These are phyloP conservation scores for Drosophila sordidapex DNA, from an alignment of 2,888 invertebrate species.

Conservation along the genomic window DNA sequence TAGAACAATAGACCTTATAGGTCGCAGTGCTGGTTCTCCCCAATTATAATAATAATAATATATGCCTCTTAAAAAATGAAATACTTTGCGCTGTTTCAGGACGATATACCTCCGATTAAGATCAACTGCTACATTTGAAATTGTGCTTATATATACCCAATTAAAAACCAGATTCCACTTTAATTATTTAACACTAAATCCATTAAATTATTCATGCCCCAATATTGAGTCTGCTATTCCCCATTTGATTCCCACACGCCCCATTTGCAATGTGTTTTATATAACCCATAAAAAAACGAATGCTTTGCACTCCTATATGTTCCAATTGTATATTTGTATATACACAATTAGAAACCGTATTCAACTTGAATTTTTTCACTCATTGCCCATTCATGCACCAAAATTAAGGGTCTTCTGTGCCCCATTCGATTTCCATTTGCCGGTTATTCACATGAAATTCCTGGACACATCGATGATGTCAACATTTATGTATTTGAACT, in stretches of 20 bases:
- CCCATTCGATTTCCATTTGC: conserved; percentile 41
- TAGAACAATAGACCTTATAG: too few relatives aligned
- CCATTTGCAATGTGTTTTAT: conserved; percentile 25
- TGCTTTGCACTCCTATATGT: neutral
- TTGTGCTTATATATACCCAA: neutral
- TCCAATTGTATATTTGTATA: neutral
- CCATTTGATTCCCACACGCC: neutral
- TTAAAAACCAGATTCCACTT: neutral
- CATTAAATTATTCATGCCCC: neutral
- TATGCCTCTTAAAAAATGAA: conserved; percentile 2
- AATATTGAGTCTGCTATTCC: neutral
- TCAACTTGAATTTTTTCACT: neutral
- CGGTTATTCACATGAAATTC: conserved; percentile 27
- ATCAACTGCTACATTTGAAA: neutral
- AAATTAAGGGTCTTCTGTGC: conserved; percentile 27
- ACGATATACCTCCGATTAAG: neutral
- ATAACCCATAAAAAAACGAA: neutral
- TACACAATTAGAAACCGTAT: neutral
- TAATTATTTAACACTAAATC: neutral
- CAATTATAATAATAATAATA: neutral
- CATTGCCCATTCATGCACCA: neutral
- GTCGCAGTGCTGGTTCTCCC: too few relatives aligned
- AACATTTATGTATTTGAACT: conserved; percentile 33
- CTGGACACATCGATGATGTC: conserved; percentile 61
- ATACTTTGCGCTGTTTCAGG: conserved; percentile 1